phyloP scores from a whole-genome alignment of 2,888 invertebrate genomes.

The Erpobdella octoculata region DNA sequence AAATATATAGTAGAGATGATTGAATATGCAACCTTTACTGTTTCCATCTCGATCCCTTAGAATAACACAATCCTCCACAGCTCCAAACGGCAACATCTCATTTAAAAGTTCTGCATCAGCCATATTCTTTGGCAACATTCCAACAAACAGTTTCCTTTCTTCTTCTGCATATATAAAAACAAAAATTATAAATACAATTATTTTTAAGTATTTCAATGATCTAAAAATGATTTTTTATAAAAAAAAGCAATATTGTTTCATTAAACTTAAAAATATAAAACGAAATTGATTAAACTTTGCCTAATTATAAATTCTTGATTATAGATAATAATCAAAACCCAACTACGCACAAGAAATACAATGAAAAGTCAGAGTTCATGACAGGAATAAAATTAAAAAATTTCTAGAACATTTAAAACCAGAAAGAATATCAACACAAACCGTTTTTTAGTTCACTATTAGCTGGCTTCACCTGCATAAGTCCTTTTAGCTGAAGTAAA shows the following conservation, averaged over 20 bases:
- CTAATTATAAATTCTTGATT: too few relatives aligned
- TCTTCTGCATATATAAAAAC: slow-evolving; percentile 18
- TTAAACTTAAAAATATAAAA: too few relatives aligned
- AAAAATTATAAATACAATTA: neutral
- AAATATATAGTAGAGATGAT: too few relatives aligned
- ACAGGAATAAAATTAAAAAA: too few relatives aligned
- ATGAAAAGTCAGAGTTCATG: too few relatives aligned
- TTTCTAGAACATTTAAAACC: neutral
- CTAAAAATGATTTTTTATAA: neutral
- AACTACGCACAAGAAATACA: too few relatives aligned
- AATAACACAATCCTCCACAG: slow-evolving; percentile 27
- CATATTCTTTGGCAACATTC: slow-evolving; percentile 27
- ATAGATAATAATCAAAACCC: too few relatives aligned
- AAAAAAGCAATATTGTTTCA: neutral
- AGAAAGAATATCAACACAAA: neutral
- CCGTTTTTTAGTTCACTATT: slow-evolving; percentile 30
- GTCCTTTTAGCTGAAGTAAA: slow-evolving; percentile 22
- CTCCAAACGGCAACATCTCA: slow-evolving; percentile 25
- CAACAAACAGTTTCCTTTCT: slow-evolving; percentile 29
- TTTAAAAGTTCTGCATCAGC: slow-evolving; percentile 17
- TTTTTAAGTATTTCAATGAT: neutral
- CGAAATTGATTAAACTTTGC: too few relatives aligned
- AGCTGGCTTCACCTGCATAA: slow-evolving; percentile 29
- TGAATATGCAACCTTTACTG: slow-evolving; percentile 30
- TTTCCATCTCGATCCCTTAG: slow-evolving; percentile 27